phyloP scores from a whole-genome alignment of 2,113 vertebrate genomes.

The Zosterops pallidus region DNA sequence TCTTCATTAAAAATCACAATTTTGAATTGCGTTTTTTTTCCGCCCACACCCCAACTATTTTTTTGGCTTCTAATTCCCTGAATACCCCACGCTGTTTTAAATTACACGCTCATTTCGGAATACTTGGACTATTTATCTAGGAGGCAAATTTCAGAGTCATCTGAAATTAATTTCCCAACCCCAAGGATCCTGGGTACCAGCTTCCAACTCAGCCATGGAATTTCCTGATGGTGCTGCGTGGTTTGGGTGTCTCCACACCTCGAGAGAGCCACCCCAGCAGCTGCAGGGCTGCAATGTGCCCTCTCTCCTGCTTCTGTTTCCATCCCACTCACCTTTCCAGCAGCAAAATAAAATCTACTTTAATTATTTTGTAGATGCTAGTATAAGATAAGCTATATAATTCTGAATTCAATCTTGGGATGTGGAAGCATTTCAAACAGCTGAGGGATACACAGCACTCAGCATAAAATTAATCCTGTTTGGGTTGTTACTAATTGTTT shows the following conservation, averaged over 20 bases:
- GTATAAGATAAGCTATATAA: neutral
- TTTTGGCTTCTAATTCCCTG: constrained; percentile 30
- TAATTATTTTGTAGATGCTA: neutral
- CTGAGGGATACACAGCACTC: neutral
- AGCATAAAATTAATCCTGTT: neutral
- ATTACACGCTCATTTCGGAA: constrained; percentile 64
- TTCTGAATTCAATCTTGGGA: fast-evolving
- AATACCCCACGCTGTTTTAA: constrained; percentile 48
- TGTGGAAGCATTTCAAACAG: neutral
- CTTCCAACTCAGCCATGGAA: constrained; percentile 60
- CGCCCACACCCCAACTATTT: neutral
- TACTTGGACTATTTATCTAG: constrained; percentile 58
- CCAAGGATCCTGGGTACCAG: constrained; percentile 69
- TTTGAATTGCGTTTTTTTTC: constrained; percentile 9
- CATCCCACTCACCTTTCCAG: neutral
- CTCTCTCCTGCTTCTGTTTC: neutral
- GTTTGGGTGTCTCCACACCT: constrained; percentile 50
- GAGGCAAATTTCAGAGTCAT: constrained; percentile 66
- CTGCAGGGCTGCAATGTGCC: neutral
- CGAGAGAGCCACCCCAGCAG: neutral
- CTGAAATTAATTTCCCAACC: constrained; percentile 69
- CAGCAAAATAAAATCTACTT: neutral
- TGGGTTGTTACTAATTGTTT: neutral
- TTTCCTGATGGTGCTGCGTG: constrained; percentile 45
- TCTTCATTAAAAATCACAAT: constrained; percentile 25